Evolutionary conservation across 1,140 invertebrate genomes (phyloP), one percentile per base, ranked within the genome.

Genomic region (Drosophila orosa): DNA sequence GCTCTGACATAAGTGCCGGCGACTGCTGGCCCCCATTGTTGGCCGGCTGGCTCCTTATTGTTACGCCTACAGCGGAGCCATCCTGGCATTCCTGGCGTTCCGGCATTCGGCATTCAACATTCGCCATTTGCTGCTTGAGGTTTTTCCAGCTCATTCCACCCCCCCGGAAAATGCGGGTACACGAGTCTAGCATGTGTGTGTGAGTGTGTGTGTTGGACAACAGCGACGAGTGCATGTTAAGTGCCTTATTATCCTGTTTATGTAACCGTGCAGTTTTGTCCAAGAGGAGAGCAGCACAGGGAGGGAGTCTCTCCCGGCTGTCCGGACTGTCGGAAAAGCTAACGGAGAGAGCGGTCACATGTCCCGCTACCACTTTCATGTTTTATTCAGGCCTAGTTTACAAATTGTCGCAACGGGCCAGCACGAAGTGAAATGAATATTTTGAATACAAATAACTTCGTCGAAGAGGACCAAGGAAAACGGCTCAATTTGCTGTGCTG

Each of bases 171-270:
- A 48, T 48, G 47, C 25, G 45, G 27, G 25, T 5, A 19, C 25
- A 29, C 24, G 24, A 17, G 8, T 22, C 12, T 27, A 42, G 47
- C 24, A 8, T 27, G 3, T 33, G 12, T 24, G 24, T 24, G 33
- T 17, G 19, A 19, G 31, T 55, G 19, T 69, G 44, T 75, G 60
- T 55, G 61, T 54, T 67, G 73, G 73, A 74, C 73, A 76, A 75
- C 68, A 71, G 77, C 77, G 78, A 73, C 69, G 83, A 86, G 83
- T 86, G 83, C 83, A 86, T 86, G 83, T 82, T 86, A 86, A 86
- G 83, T 86, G 83, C 83, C 83, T 86, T 86, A 86, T 86, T 86
- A 86, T 87, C 83, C 78, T 79, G 83, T 86, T 86, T 86, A 86
- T 87, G 83, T 87, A 86, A 85, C 78, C 82, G 78, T 85, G 82